phyloP scores from a whole-genome alignment of 2,113 vertebrate species.

The Varanus salvator region DNA sequence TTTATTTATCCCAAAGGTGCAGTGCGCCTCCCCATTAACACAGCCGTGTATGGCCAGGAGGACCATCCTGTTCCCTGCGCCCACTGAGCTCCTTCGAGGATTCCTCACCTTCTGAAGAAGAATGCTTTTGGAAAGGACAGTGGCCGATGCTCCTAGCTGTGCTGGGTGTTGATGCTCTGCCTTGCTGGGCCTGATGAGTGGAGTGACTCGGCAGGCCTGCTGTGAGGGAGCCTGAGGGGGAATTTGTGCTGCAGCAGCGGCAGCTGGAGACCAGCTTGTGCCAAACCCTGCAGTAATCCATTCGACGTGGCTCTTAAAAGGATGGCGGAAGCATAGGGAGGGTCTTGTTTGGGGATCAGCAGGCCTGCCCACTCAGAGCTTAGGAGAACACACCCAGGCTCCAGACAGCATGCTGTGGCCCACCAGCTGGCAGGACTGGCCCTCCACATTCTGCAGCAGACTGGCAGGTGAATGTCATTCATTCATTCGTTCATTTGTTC shows the following conservation, averaged over 20 bases:
- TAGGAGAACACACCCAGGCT: neutral
- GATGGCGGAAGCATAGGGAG: neutral
- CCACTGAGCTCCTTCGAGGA: neutral
- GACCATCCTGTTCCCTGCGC: neutral
- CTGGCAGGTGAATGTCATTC: neutral
- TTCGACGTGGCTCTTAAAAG: neutral
- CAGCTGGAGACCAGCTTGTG: neutral
- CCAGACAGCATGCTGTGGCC: neutral
- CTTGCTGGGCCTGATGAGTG: neutral
- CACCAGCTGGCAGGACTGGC: neutral
- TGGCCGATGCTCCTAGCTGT: neutral
- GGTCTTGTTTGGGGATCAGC: too few species aligned
- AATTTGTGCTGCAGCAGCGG: neutral
- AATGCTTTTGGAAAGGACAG: neutral
- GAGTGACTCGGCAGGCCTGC: neutral
- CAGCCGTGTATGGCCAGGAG: neutral
- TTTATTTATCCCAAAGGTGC: constrained; percentile 16
- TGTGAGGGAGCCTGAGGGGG: neutral
- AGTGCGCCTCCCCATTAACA: neutral
- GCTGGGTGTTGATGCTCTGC: neutral
- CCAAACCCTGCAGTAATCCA: neutral
- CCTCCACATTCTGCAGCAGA: neutral
- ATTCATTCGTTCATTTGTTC: too few species aligned
- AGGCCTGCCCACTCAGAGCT: neutral
- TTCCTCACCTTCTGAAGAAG: neutral